Evolutionary conservation across 2,797 vertebrate genomes (phyloP).

Genomic region (Aplochiton taeniatus): DNA sequence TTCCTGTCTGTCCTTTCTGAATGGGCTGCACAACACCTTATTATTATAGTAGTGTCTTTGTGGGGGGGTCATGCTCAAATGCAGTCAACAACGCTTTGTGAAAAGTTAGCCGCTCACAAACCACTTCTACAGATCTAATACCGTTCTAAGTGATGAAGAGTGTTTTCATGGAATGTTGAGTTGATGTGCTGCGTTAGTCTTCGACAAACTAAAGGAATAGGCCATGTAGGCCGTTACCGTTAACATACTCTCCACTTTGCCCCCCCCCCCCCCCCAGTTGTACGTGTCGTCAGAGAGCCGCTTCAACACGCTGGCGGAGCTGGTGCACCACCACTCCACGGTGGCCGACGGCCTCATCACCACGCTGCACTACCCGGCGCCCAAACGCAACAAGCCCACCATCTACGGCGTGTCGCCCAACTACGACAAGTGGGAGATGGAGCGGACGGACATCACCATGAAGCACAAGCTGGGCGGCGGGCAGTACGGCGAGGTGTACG

Average conservation of each 20-base stretch:
- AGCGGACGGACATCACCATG: conserved; percentile 98
- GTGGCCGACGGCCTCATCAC: conserved; percentile 97
- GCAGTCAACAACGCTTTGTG: too few species aligned
- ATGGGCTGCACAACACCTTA: too few species aligned
- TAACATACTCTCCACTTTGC: background rate
- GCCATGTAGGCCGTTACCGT: too few species aligned
- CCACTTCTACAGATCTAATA: too few species aligned
- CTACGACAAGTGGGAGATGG: conserved; percentile 99
- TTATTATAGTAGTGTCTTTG: too few species aligned
- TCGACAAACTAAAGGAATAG: too few species aligned
- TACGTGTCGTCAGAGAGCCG: conserved; percentile 98
- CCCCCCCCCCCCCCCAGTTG: conserved; percentile 72
- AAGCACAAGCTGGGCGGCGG: conserved; percentile 97
- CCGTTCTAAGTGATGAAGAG: too few species aligned
- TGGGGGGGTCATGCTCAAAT: too few species aligned
- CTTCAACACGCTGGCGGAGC: conserved; percentile 93
- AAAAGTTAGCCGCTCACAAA: too few species aligned
- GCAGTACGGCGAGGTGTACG: conserved; percentile 98
- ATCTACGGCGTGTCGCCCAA: conserved; percentile 96
- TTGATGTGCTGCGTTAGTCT: too few species aligned
- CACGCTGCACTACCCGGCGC: conserved; percentile 94
- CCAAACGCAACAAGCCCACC: conserved; percentile 98
- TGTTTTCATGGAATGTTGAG: too few species aligned
- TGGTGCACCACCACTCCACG: conserved; percentile 97
- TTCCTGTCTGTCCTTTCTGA: too few species aligned